These are phyloP conservation scores for Thaumetopoea pityocampa DNA, from an alignment of 1,140 invertebrate species.

Conservation along the genomic window DNA sequence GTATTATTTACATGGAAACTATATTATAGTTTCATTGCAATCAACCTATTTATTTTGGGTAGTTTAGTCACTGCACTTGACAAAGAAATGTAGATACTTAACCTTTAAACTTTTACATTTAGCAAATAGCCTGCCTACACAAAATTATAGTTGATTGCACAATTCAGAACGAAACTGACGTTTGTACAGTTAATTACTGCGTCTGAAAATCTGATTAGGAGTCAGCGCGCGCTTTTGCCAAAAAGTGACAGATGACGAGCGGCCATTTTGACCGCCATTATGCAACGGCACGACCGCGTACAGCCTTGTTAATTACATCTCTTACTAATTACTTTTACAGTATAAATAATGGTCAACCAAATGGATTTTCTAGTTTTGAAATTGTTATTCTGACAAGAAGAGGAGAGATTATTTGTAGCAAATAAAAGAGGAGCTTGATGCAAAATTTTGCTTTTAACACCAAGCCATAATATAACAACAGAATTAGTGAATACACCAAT, in stretches of 20 bases:
- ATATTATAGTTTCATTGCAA: too few relatives aligned
- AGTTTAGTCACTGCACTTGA: too few relatives aligned
- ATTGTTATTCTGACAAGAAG: too few relatives aligned
- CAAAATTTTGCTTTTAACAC: too few relatives aligned
- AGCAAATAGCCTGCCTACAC: neutral
- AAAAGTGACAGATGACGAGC: slow-evolving; percentile 45
- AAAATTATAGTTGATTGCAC: slow-evolving; percentile 3
- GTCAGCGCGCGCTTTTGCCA: slow-evolving; percentile 28
- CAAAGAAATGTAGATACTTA: too few relatives aligned
- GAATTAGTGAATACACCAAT: too few relatives aligned
- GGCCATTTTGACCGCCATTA: slow-evolving; percentile 48
- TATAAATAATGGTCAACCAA: slow-evolving; percentile 33
- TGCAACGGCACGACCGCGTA: slow-evolving; percentile 43
- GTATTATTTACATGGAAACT: too few relatives aligned
- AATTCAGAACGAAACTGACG: slow-evolving; percentile 20
- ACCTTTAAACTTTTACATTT: too few relatives aligned
- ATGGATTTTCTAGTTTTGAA: slow-evolving; percentile 7
- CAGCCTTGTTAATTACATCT: slow-evolving; percentile 45
- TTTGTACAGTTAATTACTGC: slow-evolving; percentile 23
- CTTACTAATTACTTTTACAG: slow-evolving; percentile 42
- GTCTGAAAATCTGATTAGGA: slow-evolving; percentile 39
- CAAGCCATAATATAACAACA: too few relatives aligned
- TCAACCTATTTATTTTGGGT: too few relatives aligned
- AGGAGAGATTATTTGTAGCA: too few relatives aligned
- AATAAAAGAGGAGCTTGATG: too few relatives aligned